phyloP scores from a whole-genome alignment of 2,888 invertebrate genomes.

The Ernsta delagoae region DNA sequence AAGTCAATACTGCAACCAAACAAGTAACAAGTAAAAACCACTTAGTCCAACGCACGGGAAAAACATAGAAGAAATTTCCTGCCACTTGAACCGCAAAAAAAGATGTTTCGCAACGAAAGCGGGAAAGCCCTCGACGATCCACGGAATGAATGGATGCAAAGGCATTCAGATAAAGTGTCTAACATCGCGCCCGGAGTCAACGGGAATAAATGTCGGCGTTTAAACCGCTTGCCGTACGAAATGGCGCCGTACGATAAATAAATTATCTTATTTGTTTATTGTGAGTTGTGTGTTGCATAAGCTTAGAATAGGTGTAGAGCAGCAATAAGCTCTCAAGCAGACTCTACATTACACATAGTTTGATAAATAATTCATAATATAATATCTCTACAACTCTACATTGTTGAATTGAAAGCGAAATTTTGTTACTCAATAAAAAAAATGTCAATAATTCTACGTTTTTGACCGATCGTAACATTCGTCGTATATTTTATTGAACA shows the following conservation, averaged over 20 bases:
- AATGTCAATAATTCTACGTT: too few relatives aligned
- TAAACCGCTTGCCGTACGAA: constrained; percentile 6
- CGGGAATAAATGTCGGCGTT: constrained; percentile 28
- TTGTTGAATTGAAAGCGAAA: too few relatives aligned
- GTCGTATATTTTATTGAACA: too few relatives aligned
- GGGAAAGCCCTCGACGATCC: constrained; percentile 29
- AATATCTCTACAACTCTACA: too few relatives aligned
- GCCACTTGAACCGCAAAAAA: constrained; percentile 23
- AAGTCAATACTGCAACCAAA: too few relatives aligned
- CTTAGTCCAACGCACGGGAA: neutral
- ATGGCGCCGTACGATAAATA: neutral
- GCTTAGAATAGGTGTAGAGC: too few relatives aligned
- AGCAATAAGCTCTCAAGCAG: neutral
- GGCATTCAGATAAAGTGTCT: constrained; percentile 36
- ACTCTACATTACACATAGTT: neutral
- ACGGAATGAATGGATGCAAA: constrained; percentile 33
- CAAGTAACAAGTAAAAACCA: neutral
- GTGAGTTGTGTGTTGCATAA: too few relatives aligned
- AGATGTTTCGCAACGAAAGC: constrained; percentile 35
- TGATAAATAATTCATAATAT: too few relatives aligned
- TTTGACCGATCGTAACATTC: too few relatives aligned
- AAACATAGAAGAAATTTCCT: constrained; percentile 30
- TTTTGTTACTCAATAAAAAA: too few relatives aligned
- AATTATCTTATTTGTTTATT: too few relatives aligned
- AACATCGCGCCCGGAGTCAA: constrained; percentile 29